Base-by-base conservation (phyloP, 2,797 vertebrate genomes). In the Sciurus vulgaris region DNA sequence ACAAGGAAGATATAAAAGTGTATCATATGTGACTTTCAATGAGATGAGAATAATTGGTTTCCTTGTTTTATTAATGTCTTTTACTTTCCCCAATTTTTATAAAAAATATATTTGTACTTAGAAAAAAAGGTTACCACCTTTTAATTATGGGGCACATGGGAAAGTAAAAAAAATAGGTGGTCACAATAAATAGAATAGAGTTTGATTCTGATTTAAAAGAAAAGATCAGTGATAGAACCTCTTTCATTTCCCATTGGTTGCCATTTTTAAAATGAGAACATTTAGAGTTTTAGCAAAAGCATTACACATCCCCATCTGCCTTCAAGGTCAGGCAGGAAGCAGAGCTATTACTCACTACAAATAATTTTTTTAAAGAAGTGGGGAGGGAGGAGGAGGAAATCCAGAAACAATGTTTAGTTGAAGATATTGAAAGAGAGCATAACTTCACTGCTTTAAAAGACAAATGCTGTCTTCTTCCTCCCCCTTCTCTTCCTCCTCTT, bases 231-330 rank as follows among this genome's bases (percentile, higher is more conserved):
- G 13, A 73, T 74, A 67, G 54, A 59, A 59, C 4, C 28, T 11
- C 12, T 83, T 73, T 84, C 24, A 61, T 92, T 96, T 94, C 28
- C 63, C 44, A 65, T 10, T 91, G 73, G 41, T 93, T 81, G 73
- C 38, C 72, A 74, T 82, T 86, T 94, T 13, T 9, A 86, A 96
- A 90, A 85, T 30, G 65, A 94, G 70, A 89, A 63, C 56, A 38
- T 85, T 76, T 69, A 87, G 77, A 91, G 41, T 38, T 95, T 95
- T 83, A 82, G 59, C 22, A 73, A 93, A 93, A 88, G 89, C 61
- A 88, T 94, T 91, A 51, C 44, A 88, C 83, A 86, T 72, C 30
- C 51, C 83, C 69, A 81, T 93, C 84, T 97, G 88, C 70, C 63
- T 89, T 91, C 84, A 78, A 83, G 49, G 90, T 94, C 84, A 89